Conservation (phyloP, 2,113 vertebrate genomes). For the Struthidea cinerea region DNA sequence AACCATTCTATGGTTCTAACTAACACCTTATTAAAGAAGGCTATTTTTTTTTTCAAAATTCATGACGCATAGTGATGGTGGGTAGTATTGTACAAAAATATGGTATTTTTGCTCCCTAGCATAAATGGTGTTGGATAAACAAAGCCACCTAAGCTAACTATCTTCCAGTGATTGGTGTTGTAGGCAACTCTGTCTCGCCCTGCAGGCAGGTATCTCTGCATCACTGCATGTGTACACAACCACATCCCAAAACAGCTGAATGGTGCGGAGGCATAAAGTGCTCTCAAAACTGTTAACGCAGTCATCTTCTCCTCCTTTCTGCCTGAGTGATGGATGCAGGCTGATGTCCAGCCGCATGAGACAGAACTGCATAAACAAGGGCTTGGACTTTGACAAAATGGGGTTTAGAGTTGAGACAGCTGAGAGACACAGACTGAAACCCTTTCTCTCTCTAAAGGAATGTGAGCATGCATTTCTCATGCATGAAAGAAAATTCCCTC, state of each 20-base stretch:
- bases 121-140: background rate
- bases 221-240: background rate
- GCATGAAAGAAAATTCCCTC: background rate
- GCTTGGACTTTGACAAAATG: background rate
- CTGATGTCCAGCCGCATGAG: background rate
- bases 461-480: background rate
- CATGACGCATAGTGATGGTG: background rate
- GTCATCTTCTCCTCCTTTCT: background rate
- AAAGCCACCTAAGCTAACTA: background rate
- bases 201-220: background rate
- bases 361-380: background rate
- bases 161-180: background rate
- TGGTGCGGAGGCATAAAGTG: background rate
- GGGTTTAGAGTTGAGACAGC: background rate
- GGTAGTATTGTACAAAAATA: background rate
- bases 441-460: background rate
- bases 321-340: background rate
- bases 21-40: background rate
- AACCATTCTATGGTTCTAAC: background rate
- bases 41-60: background rate
- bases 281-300: background rate
- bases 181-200: background rate
- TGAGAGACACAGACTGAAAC: background rate
- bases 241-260: background rate
- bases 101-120: background rate